Base-by-base conservation (phyloP, 2,888 invertebrate genomes). In the Andrena trimmerana region DNA sequence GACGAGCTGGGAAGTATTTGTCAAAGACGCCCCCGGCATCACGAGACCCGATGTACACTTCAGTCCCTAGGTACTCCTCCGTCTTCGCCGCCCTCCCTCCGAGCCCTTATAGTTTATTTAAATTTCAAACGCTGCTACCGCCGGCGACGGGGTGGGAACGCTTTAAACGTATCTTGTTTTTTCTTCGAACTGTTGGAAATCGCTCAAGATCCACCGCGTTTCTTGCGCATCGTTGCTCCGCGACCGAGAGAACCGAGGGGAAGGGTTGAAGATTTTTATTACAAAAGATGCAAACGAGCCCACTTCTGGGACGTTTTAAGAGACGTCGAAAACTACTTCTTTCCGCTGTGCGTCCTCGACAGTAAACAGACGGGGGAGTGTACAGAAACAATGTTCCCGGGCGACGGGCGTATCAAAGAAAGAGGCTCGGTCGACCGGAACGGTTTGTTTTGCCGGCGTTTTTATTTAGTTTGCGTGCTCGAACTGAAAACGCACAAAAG, bases 1-100 rank as follows among this genome's bases (percentile, higher is more conserved):
- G 83, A 78, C 83, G 83, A 83, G 83, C 70, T 57, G 54, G 77
- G 24, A 83, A 83, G 83, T 83, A 83, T 83, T 83, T 83, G 83
- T 83, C 83, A 83, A 83, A 83, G 83, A 83, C 83, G 83, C 83
- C 83, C n/a, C 66, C 63, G 82, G 83, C 83, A 42, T 71, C 76
- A 29, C 71, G 71, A 60, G 52, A 59, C 63, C 67, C 67, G 62
- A 63, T 75, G 82, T 75, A 81, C 75, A 80, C 81, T 80, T 73
- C 52, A 27, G 24, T 81, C 81, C 74, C 75, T 31, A 33, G 71
- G 66, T 16, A 60, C 33, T 73, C 27, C 67, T 50, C 57, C 63
- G 33, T 66, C 67, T 68, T 63, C 27, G n/a, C 60, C 59, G 27
- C 16, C 27, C 8, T 48, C 42, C 33, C 33, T 59, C 62, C 62